Conservation (phyloP, 1,140 invertebrate genomes). For the Armadillidium nasatum region DNA sequence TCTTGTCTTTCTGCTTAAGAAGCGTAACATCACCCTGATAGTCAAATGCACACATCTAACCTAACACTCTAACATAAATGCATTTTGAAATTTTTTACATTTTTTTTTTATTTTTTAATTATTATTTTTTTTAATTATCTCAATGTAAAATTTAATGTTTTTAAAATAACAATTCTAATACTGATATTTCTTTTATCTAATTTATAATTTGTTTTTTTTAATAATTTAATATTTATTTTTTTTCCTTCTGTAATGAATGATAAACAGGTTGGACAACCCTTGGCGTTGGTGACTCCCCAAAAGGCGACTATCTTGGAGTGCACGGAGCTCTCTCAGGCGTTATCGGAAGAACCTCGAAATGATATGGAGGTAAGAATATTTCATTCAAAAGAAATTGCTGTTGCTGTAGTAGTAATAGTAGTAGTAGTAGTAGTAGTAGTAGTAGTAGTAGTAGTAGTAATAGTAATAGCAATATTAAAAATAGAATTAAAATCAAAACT, state of each 20-base stretch:
- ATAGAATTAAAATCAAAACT: too few relatives aligned
- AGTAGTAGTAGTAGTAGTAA: neutral
- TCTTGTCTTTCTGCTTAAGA: too few relatives aligned
- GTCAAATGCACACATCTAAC: neutral
- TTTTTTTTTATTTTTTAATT: too few relatives aligned
- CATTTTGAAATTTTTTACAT: neutral
- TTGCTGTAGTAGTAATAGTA: neutral
- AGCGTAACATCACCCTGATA: neutral
- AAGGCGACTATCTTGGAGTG: conserved; percentile 46
- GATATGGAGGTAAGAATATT: conserved; percentile 39
- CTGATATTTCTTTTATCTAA: too few relatives aligned
- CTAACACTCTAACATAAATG: neutral
- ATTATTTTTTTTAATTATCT: too few relatives aligned
- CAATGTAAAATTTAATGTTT: too few relatives aligned
- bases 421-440: neutral
- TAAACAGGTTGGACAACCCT: conserved; percentile 45
- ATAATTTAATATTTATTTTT: too few relatives aligned
- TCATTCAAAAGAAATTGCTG: neutral
- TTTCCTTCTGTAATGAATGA: too few relatives aligned
- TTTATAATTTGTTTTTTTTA: too few relatives aligned
- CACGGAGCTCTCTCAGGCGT: conserved; percentile 47
- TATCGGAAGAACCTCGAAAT: conserved; percentile 44
- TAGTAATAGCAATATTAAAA: neutral
- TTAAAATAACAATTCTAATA: too few relatives aligned
- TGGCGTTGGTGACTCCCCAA: conserved; percentile 47